A percentile compares a stretch with the other conserved stretches of the same genome.
These are phyloP conservation scores for Spodoptera exigua DNA, from an alignment of 2,888 invertebrate genomes.

Conservation along the genomic window DNA sequence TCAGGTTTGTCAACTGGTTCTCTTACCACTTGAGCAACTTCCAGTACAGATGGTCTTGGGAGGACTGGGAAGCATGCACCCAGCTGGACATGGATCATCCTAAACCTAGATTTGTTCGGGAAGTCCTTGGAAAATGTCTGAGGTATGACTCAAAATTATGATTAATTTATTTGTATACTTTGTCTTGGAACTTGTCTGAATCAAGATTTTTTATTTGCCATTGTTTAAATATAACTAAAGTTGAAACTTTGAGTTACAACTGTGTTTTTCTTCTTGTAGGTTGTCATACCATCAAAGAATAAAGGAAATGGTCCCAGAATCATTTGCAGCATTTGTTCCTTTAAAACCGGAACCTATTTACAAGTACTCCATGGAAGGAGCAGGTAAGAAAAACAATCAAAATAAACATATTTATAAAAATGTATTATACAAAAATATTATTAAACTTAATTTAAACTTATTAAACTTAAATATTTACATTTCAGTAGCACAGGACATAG, in stretches of 20 bases:
- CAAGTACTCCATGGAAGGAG: slow-evolving; percentile 97
- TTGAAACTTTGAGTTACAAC: background rate
- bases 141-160: slow-evolving; percentile 91
- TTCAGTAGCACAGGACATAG: slow-evolving; percentile 65
- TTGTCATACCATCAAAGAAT: slow-evolving; percentile 98
- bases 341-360: slow-evolving; percentile 95
- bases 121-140: slow-evolving; percentile 96
- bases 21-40: slow-evolving; percentile 99
- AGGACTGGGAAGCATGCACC: slow-evolving; percentile 97
- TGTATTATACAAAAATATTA: slow-evolving; percentile 74
- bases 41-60: slow-evolving; percentile 99
- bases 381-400: slow-evolving; percentile 85
- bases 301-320: slow-evolving; percentile 96
- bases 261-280: slow-evolving; percentile 77
- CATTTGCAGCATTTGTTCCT: slow-evolving; percentile 95
- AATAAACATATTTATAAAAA: slow-evolving; percentile 58
- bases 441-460: slow-evolving; percentile 77
- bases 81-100: slow-evolving; percentile 96
- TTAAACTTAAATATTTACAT: slow-evolving; percentile 83
- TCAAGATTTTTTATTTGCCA: background rate
- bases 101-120: slow-evolving; percentile 97
- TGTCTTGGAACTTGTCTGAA: too few relatives aligned
- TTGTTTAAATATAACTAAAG: too few relatives aligned
- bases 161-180: too few relatives aligned
- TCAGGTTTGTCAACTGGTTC: slow-evolving; percentile 98